Percentiles rank a stretch among this genome's conserved stretches.
These are phyloP conservation scores for Autographa gamma DNA, from an alignment of 2,888 invertebrate genomes.

Conservation along the genomic window DNA sequence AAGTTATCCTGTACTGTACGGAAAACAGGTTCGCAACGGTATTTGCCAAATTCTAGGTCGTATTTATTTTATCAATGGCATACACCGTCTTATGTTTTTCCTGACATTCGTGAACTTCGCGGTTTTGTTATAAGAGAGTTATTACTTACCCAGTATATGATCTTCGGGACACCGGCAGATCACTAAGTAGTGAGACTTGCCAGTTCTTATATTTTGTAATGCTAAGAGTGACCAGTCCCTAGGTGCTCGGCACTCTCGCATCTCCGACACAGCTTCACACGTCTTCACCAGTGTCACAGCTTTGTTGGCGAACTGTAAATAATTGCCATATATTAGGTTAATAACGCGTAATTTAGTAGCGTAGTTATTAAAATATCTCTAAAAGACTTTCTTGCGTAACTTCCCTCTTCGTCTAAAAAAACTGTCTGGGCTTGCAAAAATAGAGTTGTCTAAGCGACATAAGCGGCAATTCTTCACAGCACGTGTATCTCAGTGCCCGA, in stretches of 20 bases:
- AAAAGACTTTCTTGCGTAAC: not conserved
- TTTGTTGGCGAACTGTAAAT: conserved; percentile 87
- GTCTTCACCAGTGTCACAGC: conserved; percentile 97
- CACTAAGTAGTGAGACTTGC: conserved; percentile 97
- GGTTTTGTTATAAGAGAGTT: not conserved
- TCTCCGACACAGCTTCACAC: conserved; percentile 97
- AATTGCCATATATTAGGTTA: conserved; percentile 24
- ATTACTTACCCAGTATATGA: conserved; percentile 92
- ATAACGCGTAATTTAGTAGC: not conserved
- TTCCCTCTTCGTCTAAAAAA: not conserved
- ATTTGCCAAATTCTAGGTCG: not conserved
- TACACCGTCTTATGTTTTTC: not conserved
- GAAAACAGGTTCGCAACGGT: conserved; percentile 3
- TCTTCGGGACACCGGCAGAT: conserved; percentile 96
- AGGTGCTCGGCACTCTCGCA: conserved; percentile 96
- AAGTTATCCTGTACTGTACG: not conserved
- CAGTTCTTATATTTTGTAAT: conserved; percentile 96
- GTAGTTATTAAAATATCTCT: not conserved
- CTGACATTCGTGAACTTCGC: too few relatives aligned
- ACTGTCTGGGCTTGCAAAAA: conserved; percentile 13
- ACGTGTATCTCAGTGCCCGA: conserved; percentile 14
- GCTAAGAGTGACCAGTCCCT: conserved; percentile 97
- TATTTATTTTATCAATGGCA: not conserved
- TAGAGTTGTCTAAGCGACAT: conserved; percentile 21
- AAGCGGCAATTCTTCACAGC: conserved; percentile 30